Conservation (phyloP, 2,797 vertebrate genomes). For the Stomatorhinus walkeri region DNA sequence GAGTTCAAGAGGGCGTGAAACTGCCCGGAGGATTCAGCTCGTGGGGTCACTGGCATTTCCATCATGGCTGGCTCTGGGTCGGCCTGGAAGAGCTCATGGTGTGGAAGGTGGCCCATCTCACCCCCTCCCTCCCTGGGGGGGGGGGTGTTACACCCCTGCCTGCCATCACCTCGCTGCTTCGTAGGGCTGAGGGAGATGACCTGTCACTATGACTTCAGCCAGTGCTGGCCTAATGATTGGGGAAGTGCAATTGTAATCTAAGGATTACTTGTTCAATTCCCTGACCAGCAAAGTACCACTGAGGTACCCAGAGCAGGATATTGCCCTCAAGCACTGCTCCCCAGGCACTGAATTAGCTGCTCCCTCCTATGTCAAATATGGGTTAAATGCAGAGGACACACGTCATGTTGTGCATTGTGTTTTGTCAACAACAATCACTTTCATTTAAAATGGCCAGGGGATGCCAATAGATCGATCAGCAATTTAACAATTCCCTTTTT, state of each 20-base stretch:
- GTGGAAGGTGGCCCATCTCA: background rate
- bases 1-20: background rate
- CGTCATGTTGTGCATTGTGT: background rate
- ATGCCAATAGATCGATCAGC: background rate
- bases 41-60: background rate
- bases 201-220: background rate
- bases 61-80: background rate
- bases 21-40: background rate
- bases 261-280: background rate
- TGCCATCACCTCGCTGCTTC: background rate
- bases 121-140: background rate
- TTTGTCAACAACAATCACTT: background rate
- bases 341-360: background rate
- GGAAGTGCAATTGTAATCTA: background rate
- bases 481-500: background rate
- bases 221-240: background rate
- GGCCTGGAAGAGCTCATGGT: background rate
- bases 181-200: background rate
- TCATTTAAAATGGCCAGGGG: background rate
- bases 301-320: background rate
- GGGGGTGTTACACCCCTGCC: background rate
- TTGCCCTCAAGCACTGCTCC: background rate
- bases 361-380: background rate
- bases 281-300: background rate
- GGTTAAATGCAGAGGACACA: background rate